These are phyloP conservation scores for Hycleus phaleratus DNA, from an alignment of 1,140 invertebrate species.

Conservation along the genomic window DNA sequence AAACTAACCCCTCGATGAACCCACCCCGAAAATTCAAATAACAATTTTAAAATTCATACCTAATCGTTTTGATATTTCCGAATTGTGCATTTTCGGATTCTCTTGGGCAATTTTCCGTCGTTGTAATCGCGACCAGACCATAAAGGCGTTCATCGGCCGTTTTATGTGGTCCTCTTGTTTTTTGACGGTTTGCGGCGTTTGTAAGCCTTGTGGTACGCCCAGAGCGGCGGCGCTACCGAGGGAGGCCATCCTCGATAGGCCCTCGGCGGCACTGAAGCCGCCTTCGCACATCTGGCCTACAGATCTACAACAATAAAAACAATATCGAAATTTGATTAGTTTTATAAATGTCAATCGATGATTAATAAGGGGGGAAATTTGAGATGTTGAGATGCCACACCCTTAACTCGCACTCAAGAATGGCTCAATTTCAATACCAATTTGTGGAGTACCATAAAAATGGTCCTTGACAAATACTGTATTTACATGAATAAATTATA, in stretches of 20 bases:
- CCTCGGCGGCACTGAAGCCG: constrained; percentile 39
- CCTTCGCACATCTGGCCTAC: constrained; percentile 38
- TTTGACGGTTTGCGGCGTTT: constrained; percentile 29
- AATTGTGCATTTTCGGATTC: constrained; percentile 99
- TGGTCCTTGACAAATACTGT: too few relatives aligned
- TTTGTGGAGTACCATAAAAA: too few relatives aligned
- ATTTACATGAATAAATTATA: too few relatives aligned
- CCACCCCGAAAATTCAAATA: background rate
- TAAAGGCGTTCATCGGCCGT: constrained; percentile 82
- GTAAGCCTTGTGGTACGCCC: constrained; percentile 34
- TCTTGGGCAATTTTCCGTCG: constrained; percentile 90
- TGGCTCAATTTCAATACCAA: too few relatives aligned
- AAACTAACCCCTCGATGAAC: too few relatives aligned
- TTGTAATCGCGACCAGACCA: constrained; percentile 82
- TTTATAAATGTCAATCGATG: too few relatives aligned
- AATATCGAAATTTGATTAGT: too few relatives aligned
- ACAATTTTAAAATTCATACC: constrained; percentile 51
- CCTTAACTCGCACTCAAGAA: too few relatives aligned
- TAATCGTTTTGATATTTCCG: constrained; percentile 90
- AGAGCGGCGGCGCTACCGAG: constrained; percentile 33
- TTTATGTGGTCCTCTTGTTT: constrained; percentile 70
- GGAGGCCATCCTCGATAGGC: constrained; percentile 40
- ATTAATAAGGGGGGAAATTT: too few relatives aligned
- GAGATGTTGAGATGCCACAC: too few relatives aligned
- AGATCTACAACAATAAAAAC: constrained; percentile 24